These are phyloP conservation scores for Melanchra persicariae DNA, from an alignment of 2,888 invertebrate genomes.

Conservation along the genomic window DNA sequence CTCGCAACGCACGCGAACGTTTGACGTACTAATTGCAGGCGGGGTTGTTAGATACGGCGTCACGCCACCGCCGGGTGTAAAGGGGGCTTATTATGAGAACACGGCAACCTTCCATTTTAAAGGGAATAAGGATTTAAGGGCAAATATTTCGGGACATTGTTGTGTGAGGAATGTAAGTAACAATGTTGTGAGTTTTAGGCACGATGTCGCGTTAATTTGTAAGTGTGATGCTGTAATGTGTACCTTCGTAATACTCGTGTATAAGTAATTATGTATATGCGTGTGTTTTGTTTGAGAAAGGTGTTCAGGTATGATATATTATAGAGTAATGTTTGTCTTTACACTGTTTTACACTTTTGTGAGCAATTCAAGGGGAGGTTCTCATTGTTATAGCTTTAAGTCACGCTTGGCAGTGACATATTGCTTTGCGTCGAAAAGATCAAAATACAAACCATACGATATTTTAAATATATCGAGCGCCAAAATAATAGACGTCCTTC, in stretches of 20 bases:
- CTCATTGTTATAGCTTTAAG: constrained; percentile 22
- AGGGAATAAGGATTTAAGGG: constrained; percentile 67
- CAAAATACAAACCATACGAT: not conserved
- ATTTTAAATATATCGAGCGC: constrained; percentile 17
- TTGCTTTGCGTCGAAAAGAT: not conserved
- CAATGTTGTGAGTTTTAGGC: constrained; percentile 64
- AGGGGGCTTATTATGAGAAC: constrained; percentile 68
- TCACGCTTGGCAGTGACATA: constrained; percentile 23
- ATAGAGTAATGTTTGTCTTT: constrained; percentile 38
- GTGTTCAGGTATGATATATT: constrained; percentile 31
- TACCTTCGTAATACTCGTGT: constrained; percentile 29
- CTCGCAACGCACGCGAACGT: constrained; percentile 83
- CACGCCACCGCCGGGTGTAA: constrained; percentile 70
- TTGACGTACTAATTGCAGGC: constrained; percentile 82
- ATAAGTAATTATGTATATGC: constrained; percentile 44
- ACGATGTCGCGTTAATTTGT: constrained; percentile 59
- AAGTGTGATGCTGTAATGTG: constrained; percentile 58
- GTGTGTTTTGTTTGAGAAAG: constrained; percentile 41
- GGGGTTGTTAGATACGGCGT: constrained; percentile 73
- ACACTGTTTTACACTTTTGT: constrained; percentile 57
- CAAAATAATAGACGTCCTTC: not conserved
- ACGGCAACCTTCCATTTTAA: constrained; percentile 63
- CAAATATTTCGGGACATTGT: constrained; percentile 72
- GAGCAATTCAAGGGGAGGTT: constrained; percentile 9
- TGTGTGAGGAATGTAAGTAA: constrained; percentile 69